Percentiles rank a stretch among this genome's conserved stretches.
Conservation (phyloP, 30 jellyfish, hydroid and myxozoan species). For the Aurelia sp. region DNA sequence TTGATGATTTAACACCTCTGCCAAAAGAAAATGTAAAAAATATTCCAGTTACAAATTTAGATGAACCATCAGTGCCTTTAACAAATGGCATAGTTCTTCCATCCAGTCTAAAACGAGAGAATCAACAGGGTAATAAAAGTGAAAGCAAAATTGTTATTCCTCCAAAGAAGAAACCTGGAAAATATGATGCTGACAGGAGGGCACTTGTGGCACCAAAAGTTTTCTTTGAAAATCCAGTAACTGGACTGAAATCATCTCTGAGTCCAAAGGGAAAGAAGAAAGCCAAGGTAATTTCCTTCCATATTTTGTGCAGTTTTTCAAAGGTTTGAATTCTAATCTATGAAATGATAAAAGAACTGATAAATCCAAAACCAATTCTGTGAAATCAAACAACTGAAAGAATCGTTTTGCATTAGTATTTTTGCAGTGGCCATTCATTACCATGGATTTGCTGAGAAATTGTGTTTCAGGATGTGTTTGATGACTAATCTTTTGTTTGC, state of each 20-base stretch:
- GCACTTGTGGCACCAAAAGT: slow-evolving; percentile 60
- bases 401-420: too few species aligned
- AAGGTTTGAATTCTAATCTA: too few species aligned
- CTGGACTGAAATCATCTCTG: slow-evolving; percentile 48
- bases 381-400: too few species aligned
- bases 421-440: too few species aligned
- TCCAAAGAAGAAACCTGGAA: slow-evolving; percentile 49
- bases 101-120: neutral
- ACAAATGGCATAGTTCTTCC: neutral
- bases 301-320: too few species aligned
- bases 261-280: slow-evolving; percentile 45
- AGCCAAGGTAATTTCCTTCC: slow-evolving; percentile 5
- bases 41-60: slow-evolving; percentile 53
- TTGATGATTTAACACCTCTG: slow-evolving; percentile 28
- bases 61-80: slow-evolving; percentile 13
- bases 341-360: too few species aligned
- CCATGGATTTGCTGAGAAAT: too few species aligned
- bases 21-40: neutral
- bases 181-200: slow-evolving; percentile 57
- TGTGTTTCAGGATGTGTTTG: too few species aligned
- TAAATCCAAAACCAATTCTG: too few species aligned
- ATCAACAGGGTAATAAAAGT: neutral
- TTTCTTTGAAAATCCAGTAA: slow-evolving; percentile 50
- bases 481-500: too few species aligned
- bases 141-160: neutral